phyloP scores from a whole-genome alignment of 1,140 invertebrate species.

The Drosophila aff. region DNA sequence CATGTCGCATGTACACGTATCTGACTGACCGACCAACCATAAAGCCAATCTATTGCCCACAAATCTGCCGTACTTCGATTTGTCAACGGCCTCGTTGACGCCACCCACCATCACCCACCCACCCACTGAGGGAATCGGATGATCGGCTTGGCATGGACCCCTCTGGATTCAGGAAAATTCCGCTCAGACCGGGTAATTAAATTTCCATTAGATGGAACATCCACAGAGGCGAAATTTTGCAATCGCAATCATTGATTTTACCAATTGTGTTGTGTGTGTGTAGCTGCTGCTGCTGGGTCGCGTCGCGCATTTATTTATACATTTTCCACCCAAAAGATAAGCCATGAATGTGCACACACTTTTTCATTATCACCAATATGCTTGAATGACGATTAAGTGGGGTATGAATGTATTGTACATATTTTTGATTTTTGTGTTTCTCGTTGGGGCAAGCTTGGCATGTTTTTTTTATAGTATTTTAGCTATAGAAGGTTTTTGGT shows the following conservation, averaged over 20 bases:
- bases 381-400: constrained; percentile 25
- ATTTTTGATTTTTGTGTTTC: not conserved
- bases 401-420: not conserved
- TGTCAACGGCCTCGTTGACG: constrained; percentile 33
- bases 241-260: constrained; percentile 36
- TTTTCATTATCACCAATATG: constrained; percentile 32
- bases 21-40: constrained; percentile 22
- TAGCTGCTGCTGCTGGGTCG: not conserved
- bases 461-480: constrained; percentile 11
- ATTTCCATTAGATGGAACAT: constrained; percentile 43
- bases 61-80: constrained; percentile 36
- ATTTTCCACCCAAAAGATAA: constrained; percentile 43
- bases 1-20: constrained; percentile 9
- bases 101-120: constrained; percentile 5
- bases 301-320: constrained; percentile 34
- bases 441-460: constrained; percentile 18
- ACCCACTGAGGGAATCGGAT: constrained; percentile 6
- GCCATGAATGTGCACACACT: constrained; percentile 32
- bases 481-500: constrained; percentile 5
- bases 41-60: constrained; percentile 23
- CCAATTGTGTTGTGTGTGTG: constrained; percentile 6
- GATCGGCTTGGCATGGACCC: constrained; percentile 4
- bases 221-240: constrained; percentile 1
- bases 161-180: constrained; percentile 7
- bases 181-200: constrained; percentile 16